These are phyloP conservation scores for Acipenser transmontanus DNA, from an alignment of 2,797 vertebrate species.

Conservation along the genomic window DNA sequence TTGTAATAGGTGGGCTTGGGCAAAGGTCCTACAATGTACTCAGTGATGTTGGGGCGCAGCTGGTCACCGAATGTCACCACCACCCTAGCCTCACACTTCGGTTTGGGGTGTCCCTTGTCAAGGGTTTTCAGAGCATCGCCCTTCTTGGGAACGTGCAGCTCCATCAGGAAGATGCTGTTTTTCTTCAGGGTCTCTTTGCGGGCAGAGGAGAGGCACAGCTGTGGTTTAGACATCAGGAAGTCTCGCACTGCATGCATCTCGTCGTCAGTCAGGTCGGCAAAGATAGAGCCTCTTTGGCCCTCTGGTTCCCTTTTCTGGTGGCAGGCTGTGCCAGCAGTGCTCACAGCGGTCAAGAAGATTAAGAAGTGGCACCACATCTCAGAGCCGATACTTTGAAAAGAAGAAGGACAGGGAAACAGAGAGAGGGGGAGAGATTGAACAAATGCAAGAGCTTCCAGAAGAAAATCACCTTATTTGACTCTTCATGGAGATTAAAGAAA, in stretches of 20 bases:
- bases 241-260: slow-evolving; percentile 42
- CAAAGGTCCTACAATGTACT: slow-evolving; percentile 53
- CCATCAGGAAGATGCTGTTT: slow-evolving; percentile 57
- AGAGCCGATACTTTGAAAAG: not conserved
- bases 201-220: slow-evolving; percentile 38
- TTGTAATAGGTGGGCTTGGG: slow-evolving; percentile 38
- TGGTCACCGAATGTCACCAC: slow-evolving; percentile 51
- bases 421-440: too few relatives aligned
- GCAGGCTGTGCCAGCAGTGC: not conserved
- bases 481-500: too few relatives aligned
- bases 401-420: not conserved
- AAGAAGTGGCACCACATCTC: not conserved
- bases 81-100: slow-evolving; percentile 37
- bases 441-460: too few relatives aligned
- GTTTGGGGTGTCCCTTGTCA: slow-evolving; percentile 10
- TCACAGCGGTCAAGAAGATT: not conserved
- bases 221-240: slow-evolving; percentile 42
- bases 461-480: too few relatives aligned
- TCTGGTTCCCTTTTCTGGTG: not conserved
- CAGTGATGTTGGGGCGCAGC: slow-evolving; percentile 45
- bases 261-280: slow-evolving; percentile 31
- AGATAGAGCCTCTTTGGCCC: slow-evolving; percentile 27
- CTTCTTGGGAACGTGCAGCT: slow-evolving; percentile 54
- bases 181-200: slow-evolving; percentile 19
- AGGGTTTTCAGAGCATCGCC: slow-evolving; percentile 39